Evolutionary conservation across 1,140 invertebrate genomes (phyloP).

Genomic region (Cotesia glomerata): DNA sequence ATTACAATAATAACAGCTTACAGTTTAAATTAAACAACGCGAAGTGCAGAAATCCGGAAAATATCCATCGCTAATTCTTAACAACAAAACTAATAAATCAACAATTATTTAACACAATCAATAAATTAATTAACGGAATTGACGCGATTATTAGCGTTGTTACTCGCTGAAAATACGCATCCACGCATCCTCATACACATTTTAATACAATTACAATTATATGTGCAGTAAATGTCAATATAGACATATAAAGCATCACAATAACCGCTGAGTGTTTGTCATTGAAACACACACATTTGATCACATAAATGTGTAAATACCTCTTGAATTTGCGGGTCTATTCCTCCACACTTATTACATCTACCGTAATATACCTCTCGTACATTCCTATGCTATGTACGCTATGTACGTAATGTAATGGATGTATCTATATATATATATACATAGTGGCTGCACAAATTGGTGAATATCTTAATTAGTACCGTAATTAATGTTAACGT

Average conservation of each 20-base stretch:
- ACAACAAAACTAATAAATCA: too few relatives aligned
- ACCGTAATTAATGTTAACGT: slow-evolving; percentile 62
- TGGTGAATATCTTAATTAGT: slow-evolving; percentile 62
- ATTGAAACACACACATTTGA: too few relatives aligned
- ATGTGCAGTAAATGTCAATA: too few relatives aligned
- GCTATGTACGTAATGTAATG: background rate
- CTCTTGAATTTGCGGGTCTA: too few relatives aligned
- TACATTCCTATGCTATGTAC: background rate
- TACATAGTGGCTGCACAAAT: slow-evolving; percentile 22
- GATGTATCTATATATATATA: background rate
- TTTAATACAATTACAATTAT: too few relatives aligned
- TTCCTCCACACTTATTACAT: background rate
- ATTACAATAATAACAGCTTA: too few relatives aligned
- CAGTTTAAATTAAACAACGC: too few relatives aligned
- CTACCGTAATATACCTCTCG: background rate
- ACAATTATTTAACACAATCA: slow-evolving; percentile 41
- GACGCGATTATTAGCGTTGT: slow-evolving; percentile 53
- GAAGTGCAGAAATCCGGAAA: too few relatives aligned
- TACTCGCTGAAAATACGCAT: slow-evolving; percentile 37
- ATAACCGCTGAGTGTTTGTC: too few relatives aligned
- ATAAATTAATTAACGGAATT: slow-evolving; percentile 61
- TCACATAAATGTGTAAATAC: too few relatives aligned
- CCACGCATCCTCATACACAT: background rate
- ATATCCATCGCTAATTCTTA: too few relatives aligned
- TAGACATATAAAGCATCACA: too few relatives aligned